Evolutionary conservation across 2,797 vertebrate genomes (phyloP).

Genomic region (Micropoecilia bifurca): DNA sequence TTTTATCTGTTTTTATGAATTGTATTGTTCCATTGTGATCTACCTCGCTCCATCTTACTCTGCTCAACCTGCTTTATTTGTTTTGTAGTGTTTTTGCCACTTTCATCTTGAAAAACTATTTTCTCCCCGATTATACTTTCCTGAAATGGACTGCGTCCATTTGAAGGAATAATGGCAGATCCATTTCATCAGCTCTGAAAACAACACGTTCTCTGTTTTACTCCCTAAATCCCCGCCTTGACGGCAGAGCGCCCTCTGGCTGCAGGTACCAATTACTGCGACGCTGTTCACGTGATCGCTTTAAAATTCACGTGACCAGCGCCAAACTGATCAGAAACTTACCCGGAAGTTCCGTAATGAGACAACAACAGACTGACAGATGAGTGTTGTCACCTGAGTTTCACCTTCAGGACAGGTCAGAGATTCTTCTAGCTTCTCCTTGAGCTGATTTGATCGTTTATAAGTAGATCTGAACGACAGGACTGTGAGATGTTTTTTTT

Average conservation of each 20-base stretch:
- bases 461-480: not conserved
- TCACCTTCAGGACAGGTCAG: conserved; percentile 20
- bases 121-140: not conserved
- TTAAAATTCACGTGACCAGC: conserved; percentile 56
- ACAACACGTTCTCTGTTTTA: not conserved
- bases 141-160: not conserved
- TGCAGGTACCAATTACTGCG: accelerated
- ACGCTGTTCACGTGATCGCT: conserved; percentile 31
- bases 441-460: conserved; percentile 6
- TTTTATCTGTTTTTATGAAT: not conserved
- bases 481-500: not conserved
- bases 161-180: not conserved
- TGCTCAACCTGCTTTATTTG: not conserved
- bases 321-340: not conserved
- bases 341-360: not conserved
- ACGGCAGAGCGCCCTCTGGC: conserved; percentile 33
- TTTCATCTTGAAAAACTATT: not conserved
- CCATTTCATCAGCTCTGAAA: not conserved
- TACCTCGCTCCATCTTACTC: not conserved
- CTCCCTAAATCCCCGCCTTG: not conserved
- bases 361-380: not conserved
- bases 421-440: not conserved
- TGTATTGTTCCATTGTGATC: not conserved
- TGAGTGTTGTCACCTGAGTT: not conserved
- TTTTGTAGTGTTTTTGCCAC: not conserved